Conservation (phyloP, 1,140 invertebrate species). For the Cardiocondyla obscurior region DNA sequence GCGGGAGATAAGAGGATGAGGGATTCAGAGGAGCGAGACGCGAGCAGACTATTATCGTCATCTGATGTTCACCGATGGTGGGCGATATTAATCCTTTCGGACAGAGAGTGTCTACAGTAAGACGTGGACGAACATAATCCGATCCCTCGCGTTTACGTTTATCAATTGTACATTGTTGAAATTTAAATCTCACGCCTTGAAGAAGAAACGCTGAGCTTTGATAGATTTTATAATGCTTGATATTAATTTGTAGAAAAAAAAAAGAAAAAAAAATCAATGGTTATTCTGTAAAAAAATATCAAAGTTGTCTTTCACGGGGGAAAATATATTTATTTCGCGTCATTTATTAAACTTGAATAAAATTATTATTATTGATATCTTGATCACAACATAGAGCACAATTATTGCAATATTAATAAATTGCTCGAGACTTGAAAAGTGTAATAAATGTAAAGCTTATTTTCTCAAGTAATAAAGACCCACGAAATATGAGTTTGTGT, state of each 20-base stretch:
- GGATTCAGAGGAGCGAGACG: background rate
- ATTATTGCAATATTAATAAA: background rate
- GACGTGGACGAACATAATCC: background rate
- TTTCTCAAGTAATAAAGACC: background rate
- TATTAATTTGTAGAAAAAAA: too few species aligned
- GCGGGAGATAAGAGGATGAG: slow-evolving; percentile 47
- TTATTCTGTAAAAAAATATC: background rate
- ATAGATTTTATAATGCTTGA: too few species aligned
- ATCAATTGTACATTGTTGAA: background rate
- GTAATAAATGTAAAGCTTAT: background rate
- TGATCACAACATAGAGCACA: background rate
- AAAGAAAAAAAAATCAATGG: too few species aligned
- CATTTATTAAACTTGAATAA: background rate
- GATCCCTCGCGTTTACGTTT: slow-evolving; percentile 10
- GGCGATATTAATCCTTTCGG: slow-evolving; percentile 39
- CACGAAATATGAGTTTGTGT: too few species aligned
- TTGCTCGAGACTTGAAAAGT: background rate
- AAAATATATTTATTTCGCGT: background rate
- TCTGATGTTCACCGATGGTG: slow-evolving; percentile 3
- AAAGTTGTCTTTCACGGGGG: background rate
- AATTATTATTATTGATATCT: too few species aligned
- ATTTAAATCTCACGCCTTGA: background rate
- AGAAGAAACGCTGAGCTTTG: background rate
- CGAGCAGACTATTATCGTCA: slow-evolving; percentile 21
- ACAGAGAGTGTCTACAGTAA: slow-evolving; percentile 21